Percentiles rank a stretch among this genome's conserved stretches.
These are phyloP conservation scores for Oscheius sp. DNA, from an alignment of 1,140 invertebrate genomes.

Conservation along the genomic window DNA sequence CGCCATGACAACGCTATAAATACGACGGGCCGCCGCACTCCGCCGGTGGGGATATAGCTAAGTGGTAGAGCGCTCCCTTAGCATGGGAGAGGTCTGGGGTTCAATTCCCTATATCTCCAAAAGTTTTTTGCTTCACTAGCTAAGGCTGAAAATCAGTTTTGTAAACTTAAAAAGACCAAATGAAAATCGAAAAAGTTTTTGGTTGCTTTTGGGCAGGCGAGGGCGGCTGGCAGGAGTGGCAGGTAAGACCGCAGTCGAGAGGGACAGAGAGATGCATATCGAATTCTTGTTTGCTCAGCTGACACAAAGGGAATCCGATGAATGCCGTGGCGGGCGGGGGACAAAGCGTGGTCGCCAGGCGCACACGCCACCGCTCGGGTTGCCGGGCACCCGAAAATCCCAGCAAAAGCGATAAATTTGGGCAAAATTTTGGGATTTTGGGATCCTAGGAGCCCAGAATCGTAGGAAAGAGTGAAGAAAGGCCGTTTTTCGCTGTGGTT, in stretches of 20 bases:
- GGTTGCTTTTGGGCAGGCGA: constrained; percentile 45
- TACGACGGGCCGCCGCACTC: neutral
- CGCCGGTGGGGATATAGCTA: constrained; percentile 13
- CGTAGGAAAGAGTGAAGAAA: no score
- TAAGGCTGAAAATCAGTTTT: no score
- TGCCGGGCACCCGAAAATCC: no score
- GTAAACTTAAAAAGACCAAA: no score
- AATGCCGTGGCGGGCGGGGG: neutral
- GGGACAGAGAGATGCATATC: neutral
- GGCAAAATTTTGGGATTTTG: no score
- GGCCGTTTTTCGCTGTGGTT: no score
- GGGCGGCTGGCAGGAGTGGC: neutral
- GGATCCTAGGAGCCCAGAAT: no score
- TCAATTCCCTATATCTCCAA: constrained; percentile 19
- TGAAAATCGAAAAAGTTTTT: no score
- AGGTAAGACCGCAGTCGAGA: neutral
- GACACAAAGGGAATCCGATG: constrained; percentile 10
- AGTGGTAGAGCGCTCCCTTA: constrained; percentile 16
- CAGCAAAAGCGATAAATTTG: no score
- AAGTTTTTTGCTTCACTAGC: constrained; percentile 66
- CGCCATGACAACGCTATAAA: neutral
- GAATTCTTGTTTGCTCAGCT: constrained; percentile 7
- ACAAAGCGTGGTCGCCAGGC: no score
- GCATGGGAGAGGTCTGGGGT: constrained; percentile 22
- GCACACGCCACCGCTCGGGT: neutral